Conservation (phyloP, 2,113 vertebrate species). For the Gasterosteus nipponicus region DNA sequence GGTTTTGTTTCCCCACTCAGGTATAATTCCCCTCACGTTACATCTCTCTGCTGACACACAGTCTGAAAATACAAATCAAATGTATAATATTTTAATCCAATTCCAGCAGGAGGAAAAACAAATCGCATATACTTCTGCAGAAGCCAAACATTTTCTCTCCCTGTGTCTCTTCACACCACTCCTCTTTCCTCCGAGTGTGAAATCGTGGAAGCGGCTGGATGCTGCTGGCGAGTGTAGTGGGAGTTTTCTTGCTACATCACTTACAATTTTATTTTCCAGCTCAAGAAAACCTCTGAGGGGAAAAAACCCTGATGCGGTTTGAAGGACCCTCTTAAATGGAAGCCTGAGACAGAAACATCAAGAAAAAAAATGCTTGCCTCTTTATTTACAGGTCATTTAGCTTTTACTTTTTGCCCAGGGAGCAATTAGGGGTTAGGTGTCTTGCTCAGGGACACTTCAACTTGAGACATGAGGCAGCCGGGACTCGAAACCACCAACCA, state of each 20-base stretch:
- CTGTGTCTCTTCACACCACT: constrained; percentile 32
- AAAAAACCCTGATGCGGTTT: constrained; percentile 30
- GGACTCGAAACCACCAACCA: too few species aligned
- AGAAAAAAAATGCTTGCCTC: background rate
- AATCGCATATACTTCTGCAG: constrained; percentile 5
- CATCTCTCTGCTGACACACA: constrained; percentile 41
- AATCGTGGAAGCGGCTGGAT: constrained; percentile 55
- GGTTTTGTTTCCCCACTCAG: background rate
- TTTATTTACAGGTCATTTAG: background rate
- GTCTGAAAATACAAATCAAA: constrained; percentile 61
- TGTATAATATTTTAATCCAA: constrained; percentile 47
- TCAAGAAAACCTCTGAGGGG: constrained; percentile 29
- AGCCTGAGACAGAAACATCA: background rate
- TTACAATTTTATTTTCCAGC: constrained; percentile 14
- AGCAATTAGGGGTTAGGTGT: too few species aligned
- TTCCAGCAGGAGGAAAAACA: background rate
- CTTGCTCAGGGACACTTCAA: too few species aligned
- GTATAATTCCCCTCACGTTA: constrained; percentile 59
- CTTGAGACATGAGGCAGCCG: too few species aligned
- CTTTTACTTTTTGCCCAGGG: too few species aligned
- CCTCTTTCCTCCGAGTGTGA: constrained; percentile 51
- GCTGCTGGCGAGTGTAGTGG: constrained; percentile 53
- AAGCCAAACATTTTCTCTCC: constrained; percentile 39
- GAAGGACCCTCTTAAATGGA: background rate
- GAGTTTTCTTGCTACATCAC: constrained; percentile 47